Conservation (phyloP, 1,140 invertebrate species). For the Cephus cinctus region DNA sequence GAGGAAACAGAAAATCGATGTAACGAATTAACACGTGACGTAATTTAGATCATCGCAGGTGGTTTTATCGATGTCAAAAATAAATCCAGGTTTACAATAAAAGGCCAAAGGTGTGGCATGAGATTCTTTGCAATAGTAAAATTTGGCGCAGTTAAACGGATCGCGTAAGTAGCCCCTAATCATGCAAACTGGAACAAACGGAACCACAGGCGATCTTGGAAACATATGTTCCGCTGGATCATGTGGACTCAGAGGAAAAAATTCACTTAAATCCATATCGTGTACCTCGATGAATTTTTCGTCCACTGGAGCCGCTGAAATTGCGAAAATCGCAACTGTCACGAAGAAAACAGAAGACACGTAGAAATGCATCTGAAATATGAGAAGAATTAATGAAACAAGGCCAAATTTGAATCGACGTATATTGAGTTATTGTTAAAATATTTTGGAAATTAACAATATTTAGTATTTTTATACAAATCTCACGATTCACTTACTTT, state of each 20-base stretch:
- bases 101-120: conserved; percentile 1
- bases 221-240: conserved; percentile 11
- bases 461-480: neutral
- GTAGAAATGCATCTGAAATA: neutral
- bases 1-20: too few relatives aligned
- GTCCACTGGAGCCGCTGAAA: neutral
- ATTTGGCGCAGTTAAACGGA: conserved; percentile 17
- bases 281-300: neutral
- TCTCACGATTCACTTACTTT: neutral
- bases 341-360: neutral
- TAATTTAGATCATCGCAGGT: conserved; percentile 6
- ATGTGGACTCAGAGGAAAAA: conserved; percentile 4
- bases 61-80: conserved; percentile 10
- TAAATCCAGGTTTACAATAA: conserved; percentile 9
- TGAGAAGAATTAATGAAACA: neutral
- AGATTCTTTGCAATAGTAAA: conserved; percentile 1
- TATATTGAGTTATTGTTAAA: neutral
- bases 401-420: neutral
- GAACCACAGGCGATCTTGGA: conserved; percentile 1
- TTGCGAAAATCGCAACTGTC: neutral
- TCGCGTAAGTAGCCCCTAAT: conserved; percentile 13
- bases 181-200: conserved; percentile 5
- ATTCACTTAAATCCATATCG: conserved; percentile 4
- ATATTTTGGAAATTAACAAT: too few relatives aligned
- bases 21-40: conserved; percentile 14